Base-by-base conservation (phyloP, 2,888 invertebrate species). In the Limenitis camilla region DNA sequence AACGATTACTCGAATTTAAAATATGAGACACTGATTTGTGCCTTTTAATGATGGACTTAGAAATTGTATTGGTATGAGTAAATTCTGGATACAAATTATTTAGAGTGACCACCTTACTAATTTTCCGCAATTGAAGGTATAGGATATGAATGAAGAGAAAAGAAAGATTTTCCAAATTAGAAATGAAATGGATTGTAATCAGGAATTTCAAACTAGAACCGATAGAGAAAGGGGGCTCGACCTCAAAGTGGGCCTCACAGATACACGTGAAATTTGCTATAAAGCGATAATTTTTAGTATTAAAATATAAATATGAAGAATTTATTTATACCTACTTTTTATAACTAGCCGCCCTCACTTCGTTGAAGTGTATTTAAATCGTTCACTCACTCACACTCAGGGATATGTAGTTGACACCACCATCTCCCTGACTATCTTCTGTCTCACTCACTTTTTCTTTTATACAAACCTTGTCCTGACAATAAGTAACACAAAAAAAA, bases 1-100 rank as follows among this genome's bases (percentile, higher is more conserved):
- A 93, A 55, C 58, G 83, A 90, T 78, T 91, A 48, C 87, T 90
- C 0, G 89, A 90, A 55, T 84, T 82, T 27, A 74, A 78, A 5
- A 54, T 64, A 5, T 78, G 90, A 39, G 90, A 92, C 76, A 88
- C 60, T 85, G 89, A 0, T 92, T 87, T 60, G 83, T 92, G 44
- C 92, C 92, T 0, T 92, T 92, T 59, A 92, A 92, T 61, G 92
- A 91, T 1, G 92, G 92, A 0, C 89, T 89, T 0, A 84, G 92
- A 39, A 92, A 92, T 67, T 92, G 92, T 64, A 92, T 92, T 52
- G 92, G 91, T 91, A 8, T 38, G n/a, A 11, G 31, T 43, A 40
- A 19, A 6, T 33, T 40, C 9, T 30, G 5, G 11, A 41, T 28
- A 35, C 5, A 28, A 43, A 6, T 39, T 8, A 32, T 8, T 28